Evolutionary conservation across 2,113 vertebrate species (phyloP).

Genomic region (Chiloscyllium plagiosum): DNA sequence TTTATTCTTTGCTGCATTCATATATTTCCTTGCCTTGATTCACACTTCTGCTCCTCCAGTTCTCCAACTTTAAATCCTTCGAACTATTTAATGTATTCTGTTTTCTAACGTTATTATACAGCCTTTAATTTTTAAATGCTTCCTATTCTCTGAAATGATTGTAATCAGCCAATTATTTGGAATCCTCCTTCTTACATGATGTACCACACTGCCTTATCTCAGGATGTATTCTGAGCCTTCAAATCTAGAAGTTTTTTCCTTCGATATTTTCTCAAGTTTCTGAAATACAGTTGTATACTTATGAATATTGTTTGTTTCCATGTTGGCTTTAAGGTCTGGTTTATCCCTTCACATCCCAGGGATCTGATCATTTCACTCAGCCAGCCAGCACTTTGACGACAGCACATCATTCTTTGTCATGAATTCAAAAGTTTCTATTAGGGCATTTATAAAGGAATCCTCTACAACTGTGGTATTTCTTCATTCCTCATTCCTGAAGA

Average conservation of each 20-base stretch:
- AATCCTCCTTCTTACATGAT: background rate
- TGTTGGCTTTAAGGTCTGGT: background rate
- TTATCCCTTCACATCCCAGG: background rate
- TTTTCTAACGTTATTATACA: background rate
- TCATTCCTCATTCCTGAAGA: too few relatives aligned
- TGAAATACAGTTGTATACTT: background rate
- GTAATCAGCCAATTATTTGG: background rate
- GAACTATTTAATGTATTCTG: background rate
- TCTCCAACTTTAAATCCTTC: background rate
- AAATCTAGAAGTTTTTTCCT: background rate
- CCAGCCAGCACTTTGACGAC: background rate
- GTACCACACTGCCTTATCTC: background rate
- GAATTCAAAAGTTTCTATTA: background rate
- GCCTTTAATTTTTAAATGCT: background rate
- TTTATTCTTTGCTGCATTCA: background rate
- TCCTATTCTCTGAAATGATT: background rate
- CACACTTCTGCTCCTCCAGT: background rate
- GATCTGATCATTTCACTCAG: background rate
- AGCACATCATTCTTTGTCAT: background rate
- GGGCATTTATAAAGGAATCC: background rate
- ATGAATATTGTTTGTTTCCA: background rate
- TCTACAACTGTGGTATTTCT: background rate
- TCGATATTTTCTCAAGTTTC: background rate
- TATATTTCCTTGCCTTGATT: background rate
- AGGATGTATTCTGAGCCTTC: background rate